Percentiles rank a stretch among this genome's conserved stretches.
Conservation (phyloP, 2,888 invertebrate genomes). For the Bruchidius siliquastri region DNA sequence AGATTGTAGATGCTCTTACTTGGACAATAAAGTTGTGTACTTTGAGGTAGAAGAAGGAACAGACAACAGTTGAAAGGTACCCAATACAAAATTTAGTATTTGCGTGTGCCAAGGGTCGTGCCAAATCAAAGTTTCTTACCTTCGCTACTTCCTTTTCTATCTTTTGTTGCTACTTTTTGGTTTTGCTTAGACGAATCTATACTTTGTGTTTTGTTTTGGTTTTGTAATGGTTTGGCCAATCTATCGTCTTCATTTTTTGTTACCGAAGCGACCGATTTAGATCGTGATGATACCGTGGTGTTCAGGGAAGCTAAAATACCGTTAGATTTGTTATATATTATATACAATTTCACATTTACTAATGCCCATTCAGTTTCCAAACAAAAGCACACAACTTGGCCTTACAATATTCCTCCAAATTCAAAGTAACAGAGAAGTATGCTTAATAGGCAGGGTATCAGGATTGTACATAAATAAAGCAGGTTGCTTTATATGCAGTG, state of each 20-base stretch:
- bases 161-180: constrained; percentile 39
- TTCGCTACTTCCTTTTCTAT: constrained; percentile 41
- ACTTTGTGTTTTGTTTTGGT: constrained; percentile 37
- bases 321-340: constrained; percentile 39
- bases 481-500: too few species aligned
- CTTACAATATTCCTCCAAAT: neutral
- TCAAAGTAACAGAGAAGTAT: neutral
- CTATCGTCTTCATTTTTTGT: constrained; percentile 49
- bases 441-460: neutral
- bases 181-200: constrained; percentile 39
- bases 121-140: constrained; percentile 39
- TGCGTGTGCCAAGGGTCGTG: constrained; percentile 47
- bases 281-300: constrained; percentile 68
- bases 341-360: constrained; percentile 24
- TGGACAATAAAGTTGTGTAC: neutral
- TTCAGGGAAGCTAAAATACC: constrained; percentile 69
- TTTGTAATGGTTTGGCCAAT: constrained; percentile 44
- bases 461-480: too few species aligned
- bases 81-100: neutral
- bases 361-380: constrained; percentile 22
- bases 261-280: constrained; percentile 60
- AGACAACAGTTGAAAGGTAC: neutral
- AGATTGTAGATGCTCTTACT: neutral
- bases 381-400: constrained; percentile 17
- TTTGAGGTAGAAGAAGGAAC: neutral